Evolutionary conservation across 2,888 invertebrate species (phyloP).

Genomic region (Dolichomitus sp.): DNA sequence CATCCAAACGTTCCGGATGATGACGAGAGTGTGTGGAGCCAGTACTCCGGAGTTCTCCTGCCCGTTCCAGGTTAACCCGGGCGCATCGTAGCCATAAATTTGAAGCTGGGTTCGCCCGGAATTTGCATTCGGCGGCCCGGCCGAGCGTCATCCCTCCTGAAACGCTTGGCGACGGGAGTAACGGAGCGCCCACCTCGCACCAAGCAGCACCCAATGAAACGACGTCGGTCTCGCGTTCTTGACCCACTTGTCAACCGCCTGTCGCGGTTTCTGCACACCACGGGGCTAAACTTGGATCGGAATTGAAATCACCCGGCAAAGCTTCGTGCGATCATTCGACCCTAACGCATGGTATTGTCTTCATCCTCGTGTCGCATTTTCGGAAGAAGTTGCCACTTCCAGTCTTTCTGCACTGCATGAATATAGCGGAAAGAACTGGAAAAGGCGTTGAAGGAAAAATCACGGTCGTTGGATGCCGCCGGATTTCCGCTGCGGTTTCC

Average conservation of each 20-base stretch:
- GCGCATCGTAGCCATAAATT: conserved; percentile 67
- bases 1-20: conserved; percentile 14
- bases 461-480: conserved; percentile 51
- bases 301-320: conserved; percentile 67
- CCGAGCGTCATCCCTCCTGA: conserved; percentile 24
- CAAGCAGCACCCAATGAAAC: conserved; percentile 22
- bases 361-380: conserved; percentile 5
- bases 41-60: conserved; percentile 19
- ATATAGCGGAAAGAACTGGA: neutral
- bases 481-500: conserved; percentile 57
- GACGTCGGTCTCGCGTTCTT: conserved; percentile 69
- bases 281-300: conserved; percentile 29
- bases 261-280: conserved; percentile 15
- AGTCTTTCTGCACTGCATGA: conserved; percentile 13
- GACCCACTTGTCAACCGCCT: conserved; percentile 73
- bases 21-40: conserved; percentile 8
- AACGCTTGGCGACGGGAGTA: conserved; percentile 50
- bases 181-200: conserved; percentile 34
- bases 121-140: conserved; percentile 65
- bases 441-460: conserved; percentile 61
- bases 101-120: conserved; percentile 52
- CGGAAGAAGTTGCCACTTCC: conserved; percentile 8
- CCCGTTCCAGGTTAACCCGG: conserved; percentile 56
- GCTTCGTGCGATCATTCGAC: neutral
- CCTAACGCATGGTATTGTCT: conserved; percentile 12